Evolutionary conservation across 2,113 vertebrate species (phyloP), one percentile per base, ranked within the genome.

Genomic region (Muntiacus muntjak): DNA sequence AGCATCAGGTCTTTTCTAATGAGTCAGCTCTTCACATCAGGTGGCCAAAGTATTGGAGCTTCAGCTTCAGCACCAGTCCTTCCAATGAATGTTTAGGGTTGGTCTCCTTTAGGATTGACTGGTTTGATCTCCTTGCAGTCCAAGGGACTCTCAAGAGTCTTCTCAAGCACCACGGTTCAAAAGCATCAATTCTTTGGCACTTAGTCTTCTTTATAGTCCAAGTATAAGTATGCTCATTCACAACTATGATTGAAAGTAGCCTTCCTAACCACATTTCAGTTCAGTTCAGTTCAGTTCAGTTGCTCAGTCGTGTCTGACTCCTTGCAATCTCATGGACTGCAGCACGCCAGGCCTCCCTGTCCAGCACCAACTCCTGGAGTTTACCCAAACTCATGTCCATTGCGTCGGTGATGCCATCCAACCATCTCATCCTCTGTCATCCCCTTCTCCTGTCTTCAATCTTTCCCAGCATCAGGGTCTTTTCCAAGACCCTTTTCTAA

Each of bases 371-470:
- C 67, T 71, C 67, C 9, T 1, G 2, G 19, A 71, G 67, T 40
- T 23, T 23, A 71, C n/a, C n/a, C 67, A 71, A 71, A 71, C 67
- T 40, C 67, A 23, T 71, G 19, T 71, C 19, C 67, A 23, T 36
- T 71, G 67, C 36, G 67, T 36, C 5, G 2, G 67, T 23, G 10
- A 36, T 71, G n/a, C 19, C 64, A 71, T 71, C n/a, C 67, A 71
- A 12, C 9, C 19, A 71, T 71, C 9, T 71, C n/a, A 11, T 12
- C 5, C 9, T 71, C 64, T n/a, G 33, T 67, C 1, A 0, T 67
- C 33, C 33, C 64, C 33, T 67, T 67, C 64, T 10, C 62, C 33
- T n/a, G 8, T 16, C 62, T 1, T n/a, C 33, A 67, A n/a, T 67
- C 62, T n/a, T n/a, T 67, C 62, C 62, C 7, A n/a, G 33, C 33